Conservation (phyloP, 2,888 invertebrate species). For the Heliconius ethilla region DNA sequence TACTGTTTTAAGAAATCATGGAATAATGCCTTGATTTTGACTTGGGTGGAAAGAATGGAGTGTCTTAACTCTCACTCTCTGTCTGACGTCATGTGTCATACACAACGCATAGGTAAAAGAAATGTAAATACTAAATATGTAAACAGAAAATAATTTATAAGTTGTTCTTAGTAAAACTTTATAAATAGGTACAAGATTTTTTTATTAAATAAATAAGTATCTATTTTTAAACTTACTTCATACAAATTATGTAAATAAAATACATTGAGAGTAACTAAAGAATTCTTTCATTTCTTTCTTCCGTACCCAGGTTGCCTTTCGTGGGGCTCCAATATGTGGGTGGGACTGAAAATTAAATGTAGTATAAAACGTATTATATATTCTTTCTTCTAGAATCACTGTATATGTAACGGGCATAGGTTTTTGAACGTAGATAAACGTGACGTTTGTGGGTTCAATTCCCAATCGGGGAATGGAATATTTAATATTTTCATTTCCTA, state of each 20-base stretch:
- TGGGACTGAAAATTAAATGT: slow-evolving; percentile 43
- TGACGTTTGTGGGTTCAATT: background rate
- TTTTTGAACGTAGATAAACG: too few species aligned
- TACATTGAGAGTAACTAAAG: background rate
- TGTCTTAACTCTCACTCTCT: background rate
- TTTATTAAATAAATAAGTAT: too few species aligned
- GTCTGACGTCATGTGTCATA: too few species aligned
- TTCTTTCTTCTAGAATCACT: background rate
- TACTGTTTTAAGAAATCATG: slow-evolving; percentile 49
- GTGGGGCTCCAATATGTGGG: slow-evolving; percentile 57
- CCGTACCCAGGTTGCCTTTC: slow-evolving; percentile 55
- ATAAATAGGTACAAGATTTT: too few species aligned
- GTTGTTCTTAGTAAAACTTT: too few species aligned
- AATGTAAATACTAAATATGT: too few species aligned
- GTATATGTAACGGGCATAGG: too few species aligned
- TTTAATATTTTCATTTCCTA: too few species aligned
- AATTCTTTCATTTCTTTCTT: background rate
- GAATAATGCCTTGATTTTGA: slow-evolving; percentile 46
- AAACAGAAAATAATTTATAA: too few species aligned
- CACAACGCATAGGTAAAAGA: too few species aligned
- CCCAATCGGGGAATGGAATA: background rate
- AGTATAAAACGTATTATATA: background rate
- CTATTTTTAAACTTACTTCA: too few species aligned
- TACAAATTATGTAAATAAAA: background rate
- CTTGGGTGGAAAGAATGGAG: background rate